Evolutionary conservation across 2,888 invertebrate species (phyloP), one percentile per base, ranked within the genome.

Genomic region (Dermolepida albohirtum): DNA sequence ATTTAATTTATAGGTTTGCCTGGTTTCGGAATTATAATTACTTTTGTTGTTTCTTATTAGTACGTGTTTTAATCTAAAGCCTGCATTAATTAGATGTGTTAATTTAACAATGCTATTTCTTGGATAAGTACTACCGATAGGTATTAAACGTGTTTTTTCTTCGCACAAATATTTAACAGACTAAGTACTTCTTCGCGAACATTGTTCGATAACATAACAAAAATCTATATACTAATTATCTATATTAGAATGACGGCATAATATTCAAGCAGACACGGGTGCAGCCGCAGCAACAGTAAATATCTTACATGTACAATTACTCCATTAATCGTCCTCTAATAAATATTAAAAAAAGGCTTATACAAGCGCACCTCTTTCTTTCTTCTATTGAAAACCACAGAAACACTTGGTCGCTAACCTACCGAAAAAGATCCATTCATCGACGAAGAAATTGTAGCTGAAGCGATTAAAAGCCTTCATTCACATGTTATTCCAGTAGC

Each of bases 401-500:
- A 66, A 66, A 66, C 66, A 66, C 66, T 66, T 57, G 47, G 66
- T 17, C 57, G 47, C 66, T 66, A 66, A 66, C 66, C 47, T 66
- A 66, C 55, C 57, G 66, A 66, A 66, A 65, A 57, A 55, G 47
- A 55, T 66, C 57, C 57, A 66, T 71, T 64, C 65, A 64, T 47
- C 68, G 69, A 29, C 29, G 44, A 7, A 44, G 52, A 69, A 66
- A 63, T 55, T 54, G 54, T 68, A 65, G 68, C 57, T 54, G 68
- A 68, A 64, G 66, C 66, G 59, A 44, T 59, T 59, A 59, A 59
- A 59, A 59, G 59, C 12, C 27, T 68, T 65, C 44, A 66, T 70
- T 70, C 68, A 62, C 52, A 41, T 54, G 57, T 65, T 54, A 69
- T 69, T 71, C 72, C 73, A 65, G 74, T 75, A 74, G 74, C 73